phyloP scores from a whole-genome alignment of 2,797 vertebrate genomes.

The Sparus aurata region DNA sequence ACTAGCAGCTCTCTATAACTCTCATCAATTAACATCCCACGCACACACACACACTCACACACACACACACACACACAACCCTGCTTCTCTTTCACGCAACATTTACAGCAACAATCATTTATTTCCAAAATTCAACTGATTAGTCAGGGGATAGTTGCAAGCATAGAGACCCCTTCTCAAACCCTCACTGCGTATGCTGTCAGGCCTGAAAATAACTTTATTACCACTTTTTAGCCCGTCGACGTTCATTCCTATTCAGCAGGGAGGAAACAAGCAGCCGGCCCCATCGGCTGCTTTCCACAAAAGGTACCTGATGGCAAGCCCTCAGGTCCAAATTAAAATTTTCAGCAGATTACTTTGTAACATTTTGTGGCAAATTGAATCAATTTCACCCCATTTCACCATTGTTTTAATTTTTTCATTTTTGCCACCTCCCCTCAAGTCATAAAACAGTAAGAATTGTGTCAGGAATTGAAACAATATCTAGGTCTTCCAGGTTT shows the following conservation, averaged over 20 bases:
- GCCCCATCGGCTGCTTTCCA: slow-evolving; percentile 65
- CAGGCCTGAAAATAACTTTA: slow-evolving; percentile 79
- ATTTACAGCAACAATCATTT: slow-evolving; percentile 86
- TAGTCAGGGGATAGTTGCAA: slow-evolving; percentile 82
- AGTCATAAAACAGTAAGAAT: slow-evolving; percentile 46
- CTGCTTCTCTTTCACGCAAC: slow-evolving; percentile 86
- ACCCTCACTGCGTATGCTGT: slow-evolving; percentile 59
- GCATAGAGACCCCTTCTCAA: slow-evolving; percentile 66
- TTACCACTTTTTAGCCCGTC: slow-evolving; percentile 62
- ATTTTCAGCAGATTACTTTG: slow-evolving; percentile 70
- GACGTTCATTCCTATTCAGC: slow-evolving; percentile 57
- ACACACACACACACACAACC: slow-evolving; percentile 36
- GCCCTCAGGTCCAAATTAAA: slow-evolving; percentile 73
- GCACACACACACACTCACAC: slow-evolving; percentile 38
- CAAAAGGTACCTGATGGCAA: slow-evolving; percentile 72
- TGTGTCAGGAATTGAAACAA: slow-evolving; percentile 59
- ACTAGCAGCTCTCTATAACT: slow-evolving; percentile 86
- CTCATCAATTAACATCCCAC: slow-evolving; percentile 88
- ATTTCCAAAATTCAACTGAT: slow-evolving; percentile 86
- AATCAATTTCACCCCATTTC: slow-evolving; percentile 73
- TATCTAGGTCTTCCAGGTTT: slow-evolving; percentile 63
- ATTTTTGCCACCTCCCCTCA: slow-evolving; percentile 22
- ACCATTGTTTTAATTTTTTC: slow-evolving; percentile 42
- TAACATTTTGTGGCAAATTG: slow-evolving; percentile 62
- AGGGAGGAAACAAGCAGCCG: slow-evolving; percentile 41